Conservation (phyloP, 2,113 vertebrate genomes). For the Suricata suricatta region DNA sequence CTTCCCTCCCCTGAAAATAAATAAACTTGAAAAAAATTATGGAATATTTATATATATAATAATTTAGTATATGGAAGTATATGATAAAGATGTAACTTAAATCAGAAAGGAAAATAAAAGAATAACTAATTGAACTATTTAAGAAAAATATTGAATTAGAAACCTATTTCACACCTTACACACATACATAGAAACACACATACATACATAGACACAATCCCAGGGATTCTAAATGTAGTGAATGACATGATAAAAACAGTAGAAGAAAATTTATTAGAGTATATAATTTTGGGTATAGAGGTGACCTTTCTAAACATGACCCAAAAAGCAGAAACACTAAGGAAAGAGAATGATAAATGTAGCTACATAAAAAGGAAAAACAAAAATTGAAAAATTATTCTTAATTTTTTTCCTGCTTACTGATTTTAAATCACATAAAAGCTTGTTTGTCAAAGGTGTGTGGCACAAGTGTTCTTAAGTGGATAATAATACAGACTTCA, state of each 20-base stretch:
- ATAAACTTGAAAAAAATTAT: background rate
- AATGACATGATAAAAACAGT: background rate
- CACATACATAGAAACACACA: background rate
- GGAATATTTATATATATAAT: background rate
- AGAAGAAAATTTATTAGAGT: constrained; percentile 13
- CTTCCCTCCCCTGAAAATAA: no score
- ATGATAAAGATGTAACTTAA: constrained; percentile 13
- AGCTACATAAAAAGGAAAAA: constrained; percentile 15
- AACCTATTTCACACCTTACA: background rate
- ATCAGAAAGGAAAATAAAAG: constrained; percentile 7
- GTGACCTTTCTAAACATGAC: background rate
- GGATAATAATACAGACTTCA: constrained; percentile 13
- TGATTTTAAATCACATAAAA: constrained; percentile 55
- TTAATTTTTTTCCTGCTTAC: background rate
- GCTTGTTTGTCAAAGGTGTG: constrained; percentile 25
- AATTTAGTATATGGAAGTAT: background rate
- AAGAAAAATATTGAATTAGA: constrained; percentile 36
- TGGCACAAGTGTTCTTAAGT: constrained; percentile 50
- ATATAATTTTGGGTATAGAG: background rate
- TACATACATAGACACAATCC: background rate
- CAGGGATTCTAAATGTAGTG: constrained; percentile 14
- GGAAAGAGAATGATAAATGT: constrained; percentile 39
- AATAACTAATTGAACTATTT: constrained; percentile 9
- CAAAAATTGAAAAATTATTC: background rate
- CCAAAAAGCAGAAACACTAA: constrained; percentile 33